Conservation (phyloP, 2,888 invertebrate genomes). For the Metellina segmentata region DNA sequence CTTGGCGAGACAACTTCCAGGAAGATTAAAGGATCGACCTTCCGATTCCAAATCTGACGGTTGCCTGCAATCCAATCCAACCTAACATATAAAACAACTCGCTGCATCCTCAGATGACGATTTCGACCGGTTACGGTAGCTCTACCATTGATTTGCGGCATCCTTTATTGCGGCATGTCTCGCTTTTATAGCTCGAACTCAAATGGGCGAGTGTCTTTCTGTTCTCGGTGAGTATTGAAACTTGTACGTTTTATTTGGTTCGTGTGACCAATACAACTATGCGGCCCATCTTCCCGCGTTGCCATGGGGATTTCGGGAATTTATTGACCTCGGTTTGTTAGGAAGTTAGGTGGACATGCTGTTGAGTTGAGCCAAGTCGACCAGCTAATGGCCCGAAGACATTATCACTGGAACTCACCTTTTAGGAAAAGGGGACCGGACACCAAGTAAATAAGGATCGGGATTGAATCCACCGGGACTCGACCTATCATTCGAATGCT, state of each 20-base stretch:
- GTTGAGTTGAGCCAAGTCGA: conserved; percentile 38
- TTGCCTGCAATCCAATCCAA: too few species aligned
- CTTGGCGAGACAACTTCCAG: too few species aligned
- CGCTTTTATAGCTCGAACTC: background rate
- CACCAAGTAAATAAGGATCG: background rate
- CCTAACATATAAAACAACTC: too few species aligned
- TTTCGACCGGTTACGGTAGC: background rate
- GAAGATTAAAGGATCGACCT: too few species aligned
- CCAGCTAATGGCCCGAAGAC: conserved; percentile 54
- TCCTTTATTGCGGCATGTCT: background rate
- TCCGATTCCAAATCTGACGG: too few species aligned
- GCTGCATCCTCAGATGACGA: too few species aligned
- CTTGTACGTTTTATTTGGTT: background rate
- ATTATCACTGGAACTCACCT: conserved; percentile 44
- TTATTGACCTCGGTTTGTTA: conserved; percentile 60
- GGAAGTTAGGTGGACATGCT: conserved; percentile 55
- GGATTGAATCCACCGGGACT: too few species aligned
- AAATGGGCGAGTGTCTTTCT: background rate
- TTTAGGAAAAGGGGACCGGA: conserved; percentile 5
- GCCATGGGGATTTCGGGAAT: conserved; percentile 56
- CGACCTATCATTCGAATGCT: too few species aligned
- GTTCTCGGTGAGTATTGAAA: background rate
- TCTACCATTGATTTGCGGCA: background rate
- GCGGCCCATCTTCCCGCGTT: conserved; percentile 23
- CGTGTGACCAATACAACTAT: conserved; percentile 3